Conservation (phyloP, 2,888 invertebrate genomes). For the Syritta pipiens region DNA sequence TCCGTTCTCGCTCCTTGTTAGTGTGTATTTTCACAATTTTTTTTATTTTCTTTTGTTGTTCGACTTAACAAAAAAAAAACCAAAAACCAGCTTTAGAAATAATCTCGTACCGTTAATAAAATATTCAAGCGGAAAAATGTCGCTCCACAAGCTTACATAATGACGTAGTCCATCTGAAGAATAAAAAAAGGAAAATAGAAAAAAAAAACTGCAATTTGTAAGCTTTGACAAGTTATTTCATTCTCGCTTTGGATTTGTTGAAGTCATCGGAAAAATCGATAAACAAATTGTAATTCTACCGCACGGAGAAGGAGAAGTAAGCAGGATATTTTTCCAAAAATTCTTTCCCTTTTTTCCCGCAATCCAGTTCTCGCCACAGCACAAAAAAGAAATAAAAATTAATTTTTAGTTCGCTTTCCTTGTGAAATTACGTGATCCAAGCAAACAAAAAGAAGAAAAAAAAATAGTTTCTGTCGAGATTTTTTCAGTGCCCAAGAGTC, state of each 20-base stretch:
- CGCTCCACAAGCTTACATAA: conserved; percentile 56
- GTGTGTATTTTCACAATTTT: neutral
- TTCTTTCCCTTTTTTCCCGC: neutral
- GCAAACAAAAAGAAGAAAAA: conserved; percentile 43
- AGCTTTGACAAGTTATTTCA: conserved; percentile 33
- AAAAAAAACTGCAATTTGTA: conserved; percentile 40
- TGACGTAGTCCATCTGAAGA: conserved; percentile 52
- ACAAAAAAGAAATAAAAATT: neutral
- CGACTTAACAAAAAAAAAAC: too few relatives aligned
- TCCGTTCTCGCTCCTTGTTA: conserved; percentile 20
- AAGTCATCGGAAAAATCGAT: conserved; percentile 60
- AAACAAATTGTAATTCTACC: conserved; percentile 30
- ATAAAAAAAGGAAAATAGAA: neutral
- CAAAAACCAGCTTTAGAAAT: too few relatives aligned
- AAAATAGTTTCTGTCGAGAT: conserved; percentile 5
- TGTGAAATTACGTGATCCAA: conserved; percentile 59
- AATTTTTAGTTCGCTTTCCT: conserved; percentile 14
- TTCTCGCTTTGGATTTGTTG: conserved; percentile 38
- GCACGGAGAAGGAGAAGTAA: neutral
- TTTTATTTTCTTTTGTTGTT: neutral
- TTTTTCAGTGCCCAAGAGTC: neutral
- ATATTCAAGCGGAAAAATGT: conserved; percentile 23
- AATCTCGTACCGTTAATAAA: neutral
- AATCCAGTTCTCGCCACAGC: conserved; percentile 1
- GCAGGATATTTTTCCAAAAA: neutral